Conservation (phyloP, 2,113 vertebrate species). For the Arizona elegans region DNA sequence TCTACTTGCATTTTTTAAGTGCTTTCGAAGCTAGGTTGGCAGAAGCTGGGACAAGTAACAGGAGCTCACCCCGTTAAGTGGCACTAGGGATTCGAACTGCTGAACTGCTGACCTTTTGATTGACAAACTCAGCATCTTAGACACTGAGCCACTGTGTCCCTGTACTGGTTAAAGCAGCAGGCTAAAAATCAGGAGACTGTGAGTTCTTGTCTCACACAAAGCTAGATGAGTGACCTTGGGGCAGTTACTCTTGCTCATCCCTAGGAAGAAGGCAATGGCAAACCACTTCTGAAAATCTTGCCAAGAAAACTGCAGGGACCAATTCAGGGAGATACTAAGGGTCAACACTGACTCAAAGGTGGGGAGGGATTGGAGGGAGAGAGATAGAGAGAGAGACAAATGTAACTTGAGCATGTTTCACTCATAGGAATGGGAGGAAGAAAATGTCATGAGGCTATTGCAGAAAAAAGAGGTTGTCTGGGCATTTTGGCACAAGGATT, state of each 20-base stretch:
- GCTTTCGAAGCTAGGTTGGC: too few relatives aligned
- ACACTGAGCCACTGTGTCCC: too few relatives aligned
- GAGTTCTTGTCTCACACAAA: neutral
- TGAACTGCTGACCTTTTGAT: too few relatives aligned
- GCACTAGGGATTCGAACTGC: too few relatives aligned
- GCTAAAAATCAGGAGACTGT: neutral
- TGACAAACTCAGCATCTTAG: too few relatives aligned
- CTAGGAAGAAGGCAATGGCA: neutral
- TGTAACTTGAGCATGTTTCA: neutral
- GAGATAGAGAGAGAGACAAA: too few relatives aligned
- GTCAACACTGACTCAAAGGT: neutral
- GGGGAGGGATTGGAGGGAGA: too few relatives aligned
- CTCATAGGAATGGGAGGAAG: neutral
- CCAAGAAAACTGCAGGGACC: neutral
- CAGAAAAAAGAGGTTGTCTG: neutral
- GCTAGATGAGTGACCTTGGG: neutral
- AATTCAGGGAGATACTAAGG: neutral
- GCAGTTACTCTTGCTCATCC: neutral
- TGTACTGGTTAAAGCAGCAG: too few relatives aligned
- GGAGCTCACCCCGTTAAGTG: too few relatives aligned
- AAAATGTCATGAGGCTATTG: neutral
- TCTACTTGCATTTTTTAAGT: too few relatives aligned
- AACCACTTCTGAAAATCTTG: neutral
- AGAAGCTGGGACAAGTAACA: too few relatives aligned
- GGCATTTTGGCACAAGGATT: neutral